phyloP scores from a whole-genome alignment of 2,797 vertebrate species.

The Poecile montanus region DNA sequence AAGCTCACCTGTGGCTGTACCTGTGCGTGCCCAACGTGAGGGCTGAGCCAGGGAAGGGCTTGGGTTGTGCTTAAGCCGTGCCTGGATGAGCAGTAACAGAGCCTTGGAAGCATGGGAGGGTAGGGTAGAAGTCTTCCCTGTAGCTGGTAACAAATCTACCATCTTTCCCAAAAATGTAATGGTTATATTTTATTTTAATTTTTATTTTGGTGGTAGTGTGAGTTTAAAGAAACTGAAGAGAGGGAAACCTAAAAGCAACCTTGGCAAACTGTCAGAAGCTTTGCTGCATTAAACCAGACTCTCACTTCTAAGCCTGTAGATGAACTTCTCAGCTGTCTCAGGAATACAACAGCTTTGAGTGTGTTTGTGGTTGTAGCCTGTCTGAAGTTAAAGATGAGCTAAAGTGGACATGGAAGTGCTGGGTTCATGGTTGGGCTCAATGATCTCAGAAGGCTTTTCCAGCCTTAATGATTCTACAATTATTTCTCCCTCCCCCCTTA shows the following conservation, averaged over 20 bases:
- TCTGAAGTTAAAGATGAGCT: not conserved
- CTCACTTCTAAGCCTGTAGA: not conserved
- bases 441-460: not conserved
- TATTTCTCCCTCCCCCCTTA: rapidly evolving
- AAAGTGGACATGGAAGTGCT: rapidly evolving
- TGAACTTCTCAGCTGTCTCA: not conserved
- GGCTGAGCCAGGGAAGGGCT: not conserved
- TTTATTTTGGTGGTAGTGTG: not conserved
- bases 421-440: rapidly evolving
- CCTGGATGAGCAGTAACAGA: rapidly evolving
- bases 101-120: not conserved
- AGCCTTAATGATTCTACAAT: not conserved
- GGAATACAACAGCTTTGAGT: not conserved
- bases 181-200: not conserved
- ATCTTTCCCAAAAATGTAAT: not conserved
- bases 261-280: not conserved
- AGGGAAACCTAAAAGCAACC: not conserved
- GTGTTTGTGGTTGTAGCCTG: not conserved
- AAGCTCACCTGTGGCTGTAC: not conserved
- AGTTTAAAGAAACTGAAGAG: not conserved
- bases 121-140: rapidly evolving
- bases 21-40: rapidly evolving
- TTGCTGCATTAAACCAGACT: not conserved
- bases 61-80: rapidly evolving
- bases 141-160: rapidly evolving